These are phyloP conservation scores for Hirudinaria manillensis DNA, from an alignment of 2,888 invertebrate species.

Conservation along the genomic window DNA sequence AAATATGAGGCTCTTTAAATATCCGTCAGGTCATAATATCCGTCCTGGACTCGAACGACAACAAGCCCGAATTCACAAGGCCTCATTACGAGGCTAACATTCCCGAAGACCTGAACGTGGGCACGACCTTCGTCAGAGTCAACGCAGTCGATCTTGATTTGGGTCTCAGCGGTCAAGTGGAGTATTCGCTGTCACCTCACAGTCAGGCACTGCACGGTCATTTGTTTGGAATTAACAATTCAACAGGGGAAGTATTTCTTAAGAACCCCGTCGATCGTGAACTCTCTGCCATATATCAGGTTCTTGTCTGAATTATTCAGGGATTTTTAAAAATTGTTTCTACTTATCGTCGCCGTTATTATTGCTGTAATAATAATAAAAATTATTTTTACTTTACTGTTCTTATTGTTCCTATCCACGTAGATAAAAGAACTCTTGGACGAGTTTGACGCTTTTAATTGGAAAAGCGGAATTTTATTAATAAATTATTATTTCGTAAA, in stretches of 20 bases:
- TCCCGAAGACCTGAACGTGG: slow-evolving; percentile 56
- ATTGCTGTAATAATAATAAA: no score
- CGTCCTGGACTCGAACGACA: slow-evolving; percentile 36
- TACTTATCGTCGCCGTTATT: no score
- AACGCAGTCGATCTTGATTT: slow-evolving; percentile 39
- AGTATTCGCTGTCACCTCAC: slow-evolving; percentile 35
- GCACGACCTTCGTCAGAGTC: slow-evolving; percentile 35
- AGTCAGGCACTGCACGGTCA: slow-evolving; percentile 1
- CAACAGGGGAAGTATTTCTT: slow-evolving; percentile 1
- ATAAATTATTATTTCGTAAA: no score
- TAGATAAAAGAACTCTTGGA: not conserved
- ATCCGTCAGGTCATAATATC: slow-evolving; percentile 26
- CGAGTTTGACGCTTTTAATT: no score
- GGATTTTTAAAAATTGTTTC: no score
- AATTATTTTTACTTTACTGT: not conserved
- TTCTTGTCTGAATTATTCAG: not conserved
- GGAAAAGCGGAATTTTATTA: no score
- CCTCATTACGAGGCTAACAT: slow-evolving; percentile 58
- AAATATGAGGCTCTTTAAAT: not conserved
- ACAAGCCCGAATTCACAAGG: slow-evolving; percentile 31
- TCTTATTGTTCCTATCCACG: not conserved
- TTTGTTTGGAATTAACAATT: slow-evolving; percentile 17
- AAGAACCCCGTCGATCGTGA: slow-evolving; percentile 15
- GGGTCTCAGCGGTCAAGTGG: slow-evolving; percentile 38
- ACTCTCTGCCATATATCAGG: not conserved